A percentile compares a stretch with the other conserved stretches of the same genome.
Conservation (phyloP, 2,797 vertebrate genomes). For the Molossus molossus region DNA sequence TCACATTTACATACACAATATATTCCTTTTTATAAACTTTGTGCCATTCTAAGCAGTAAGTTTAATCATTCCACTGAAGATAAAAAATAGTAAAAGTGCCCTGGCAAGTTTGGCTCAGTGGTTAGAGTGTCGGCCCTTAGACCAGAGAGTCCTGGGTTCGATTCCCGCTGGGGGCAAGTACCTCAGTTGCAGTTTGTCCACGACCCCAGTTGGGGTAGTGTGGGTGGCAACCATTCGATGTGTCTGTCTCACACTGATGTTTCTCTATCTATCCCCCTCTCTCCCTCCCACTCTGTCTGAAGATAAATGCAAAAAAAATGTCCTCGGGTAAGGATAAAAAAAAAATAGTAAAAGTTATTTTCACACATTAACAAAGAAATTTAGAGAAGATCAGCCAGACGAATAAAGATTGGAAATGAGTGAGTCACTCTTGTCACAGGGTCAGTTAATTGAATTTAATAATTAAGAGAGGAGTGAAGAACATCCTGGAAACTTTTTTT, state of each 20-base stretch:
- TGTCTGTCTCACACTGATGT: too few relatives aligned
- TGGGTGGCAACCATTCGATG: too few relatives aligned
- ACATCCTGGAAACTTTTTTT: neutral
- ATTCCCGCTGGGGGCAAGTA: too few relatives aligned
- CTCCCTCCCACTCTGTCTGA: too few relatives aligned
- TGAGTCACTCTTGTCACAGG: neutral
- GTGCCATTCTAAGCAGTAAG: neutral
- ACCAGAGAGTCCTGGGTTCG: too few relatives aligned
- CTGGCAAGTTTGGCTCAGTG: too few relatives aligned
- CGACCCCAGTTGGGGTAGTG: too few relatives aligned
- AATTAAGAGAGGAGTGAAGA: constrained; percentile 8
- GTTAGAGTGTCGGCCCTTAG: too few relatives aligned
- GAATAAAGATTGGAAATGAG: constrained; percentile 30
- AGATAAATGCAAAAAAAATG: too few relatives aligned
- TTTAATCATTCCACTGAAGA: constrained; percentile 47
- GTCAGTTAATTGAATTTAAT: constrained; percentile 49
- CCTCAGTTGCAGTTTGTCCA: too few relatives aligned
- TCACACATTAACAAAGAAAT: constrained; percentile 43
- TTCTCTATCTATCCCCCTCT: too few relatives aligned
- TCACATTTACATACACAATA: neutral
- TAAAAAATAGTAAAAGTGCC: neutral
- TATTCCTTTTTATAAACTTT: constrained; percentile 9
- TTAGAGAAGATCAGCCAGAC: constrained; percentile 13
- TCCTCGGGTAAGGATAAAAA: too few relatives aligned
- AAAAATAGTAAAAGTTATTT: constrained; percentile 49